Evolutionary conservation across 1,140 invertebrate genomes (phyloP), one percentile per base, ranked within the genome.

Genomic region (Drosophila baimaii): DNA sequence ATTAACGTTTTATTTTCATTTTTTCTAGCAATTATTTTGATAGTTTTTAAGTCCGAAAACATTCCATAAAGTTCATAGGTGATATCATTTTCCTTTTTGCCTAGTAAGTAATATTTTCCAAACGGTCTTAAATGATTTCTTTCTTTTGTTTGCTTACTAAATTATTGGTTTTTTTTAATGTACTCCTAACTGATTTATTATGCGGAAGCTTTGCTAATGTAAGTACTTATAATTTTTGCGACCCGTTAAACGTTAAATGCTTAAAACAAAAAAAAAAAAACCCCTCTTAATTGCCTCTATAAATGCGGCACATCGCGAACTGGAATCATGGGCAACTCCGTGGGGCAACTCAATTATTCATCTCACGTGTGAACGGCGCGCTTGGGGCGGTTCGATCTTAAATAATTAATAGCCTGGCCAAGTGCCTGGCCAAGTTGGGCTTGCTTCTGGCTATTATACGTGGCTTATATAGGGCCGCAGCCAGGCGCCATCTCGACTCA

Each of bases 351-450:
- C 31, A 74, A 75, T 74, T 75, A 75, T 75, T 75, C 72, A 75
- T 23, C 29, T 74, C 70, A 75, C 70, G 58, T 75, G 72, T 75
- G 72, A 75, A 75, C 59, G 23, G 35, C 43, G 70, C 52, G 43
- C 51, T 74, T 33, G 44, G 44, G 72, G 44, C 31, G 23, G 49
- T 61, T 54, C 58, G 27, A 17, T 21, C n/a, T 17, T 64, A 19
- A 74, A 75, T 64, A 64, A 64, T 75, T 74, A 19, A 75, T 41
- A 35, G 1, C 13, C 19, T n/a, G n/a, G n/a, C 23, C 46, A 21
- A 52, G 54, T 39, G 17, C 35, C n/a, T 8, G 10, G 25, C 10
- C 59, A 63, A 47, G 23, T 25, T 29, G 7, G 27, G 44, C 12
- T 21, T 9, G 25, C 5, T 46, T 29, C 7, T 8, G 15, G 8